Percentiles rank a stretch among this genome's conserved stretches.
phyloP scores from a whole-genome alignment of 2,797 vertebrate species.

The Morus bassanus region DNA sequence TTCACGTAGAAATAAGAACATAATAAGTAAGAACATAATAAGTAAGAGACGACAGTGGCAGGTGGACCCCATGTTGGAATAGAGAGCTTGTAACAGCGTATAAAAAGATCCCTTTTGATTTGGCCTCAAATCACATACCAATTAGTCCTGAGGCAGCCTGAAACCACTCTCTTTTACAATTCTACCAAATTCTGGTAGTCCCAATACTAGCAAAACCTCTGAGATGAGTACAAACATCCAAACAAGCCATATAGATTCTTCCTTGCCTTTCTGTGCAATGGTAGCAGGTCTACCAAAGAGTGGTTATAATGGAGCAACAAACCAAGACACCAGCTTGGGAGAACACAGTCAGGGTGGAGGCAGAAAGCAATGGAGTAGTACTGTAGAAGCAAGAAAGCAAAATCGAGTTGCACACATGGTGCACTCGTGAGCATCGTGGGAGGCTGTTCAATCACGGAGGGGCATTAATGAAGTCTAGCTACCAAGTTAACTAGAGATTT shows the following conservation, averaged over 20 bases:
- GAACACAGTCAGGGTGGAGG: fast-evolving
- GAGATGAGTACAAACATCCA: neutral
- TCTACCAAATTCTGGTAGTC: neutral
- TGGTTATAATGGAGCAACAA: neutral
- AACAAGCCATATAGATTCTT: neutral
- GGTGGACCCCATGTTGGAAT: neutral
- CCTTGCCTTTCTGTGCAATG: neutral
- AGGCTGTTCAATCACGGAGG: neutral
- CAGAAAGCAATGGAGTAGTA: neutral
- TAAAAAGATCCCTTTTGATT: neutral
- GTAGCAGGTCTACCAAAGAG: neutral
- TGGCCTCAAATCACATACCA: neutral
- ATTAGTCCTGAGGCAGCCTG: neutral
- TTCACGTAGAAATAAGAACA: neutral
- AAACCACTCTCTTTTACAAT: neutral
- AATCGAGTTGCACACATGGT: fast-evolving
- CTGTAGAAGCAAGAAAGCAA: neutral
- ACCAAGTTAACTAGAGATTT: neutral
- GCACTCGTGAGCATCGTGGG: fast-evolving
- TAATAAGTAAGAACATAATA: neutral
- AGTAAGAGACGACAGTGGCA: neutral
- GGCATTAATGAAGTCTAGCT: neutral
- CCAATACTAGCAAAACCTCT: neutral
- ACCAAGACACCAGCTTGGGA: neutral
- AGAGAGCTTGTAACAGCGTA: neutral